Evolutionary conservation across 2,113 vertebrate genomes (phyloP).

Genomic region (Caracal caracal): DNA sequence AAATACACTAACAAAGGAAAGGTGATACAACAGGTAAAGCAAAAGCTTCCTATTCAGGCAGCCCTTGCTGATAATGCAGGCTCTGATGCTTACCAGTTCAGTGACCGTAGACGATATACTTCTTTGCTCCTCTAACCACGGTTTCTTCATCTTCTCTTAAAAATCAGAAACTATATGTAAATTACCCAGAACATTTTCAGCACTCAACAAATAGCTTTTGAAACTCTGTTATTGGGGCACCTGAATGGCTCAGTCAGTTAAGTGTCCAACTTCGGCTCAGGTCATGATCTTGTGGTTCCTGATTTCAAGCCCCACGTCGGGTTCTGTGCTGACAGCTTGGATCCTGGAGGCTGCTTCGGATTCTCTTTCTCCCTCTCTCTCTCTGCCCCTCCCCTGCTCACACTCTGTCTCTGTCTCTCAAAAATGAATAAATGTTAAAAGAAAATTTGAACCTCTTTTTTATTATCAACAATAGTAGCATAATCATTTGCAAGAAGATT

Average conservation of each 20-base stretch:
- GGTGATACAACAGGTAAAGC: neutral
- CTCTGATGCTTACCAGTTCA: neutral
- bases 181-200: neutral
- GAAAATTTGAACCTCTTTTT: too few species aligned
- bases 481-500: slow-evolving; percentile 35
- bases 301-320: too few species aligned
- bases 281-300: too few species aligned
- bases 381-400: too few species aligned
- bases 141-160: slow-evolving; percentile 6
- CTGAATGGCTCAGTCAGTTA: too few species aligned
- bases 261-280: too few species aligned
- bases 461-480: neutral
- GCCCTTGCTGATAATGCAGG: neutral
- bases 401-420: too few species aligned
- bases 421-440: too few species aligned
- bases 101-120: neutral
- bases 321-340: too few species aligned
- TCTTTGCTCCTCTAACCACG: slow-evolving; percentile 14
- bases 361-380: too few species aligned
- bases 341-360: too few species aligned
- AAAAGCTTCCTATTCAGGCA: slow-evolving; percentile 7
- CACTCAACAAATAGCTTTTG: slow-evolving; percentile 33
- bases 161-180: slow-evolving; percentile 16
- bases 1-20: neutral
- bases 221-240: neutral